Conservation (phyloP, 2,888 invertebrate species). For the Nasonia oneida region DNA sequence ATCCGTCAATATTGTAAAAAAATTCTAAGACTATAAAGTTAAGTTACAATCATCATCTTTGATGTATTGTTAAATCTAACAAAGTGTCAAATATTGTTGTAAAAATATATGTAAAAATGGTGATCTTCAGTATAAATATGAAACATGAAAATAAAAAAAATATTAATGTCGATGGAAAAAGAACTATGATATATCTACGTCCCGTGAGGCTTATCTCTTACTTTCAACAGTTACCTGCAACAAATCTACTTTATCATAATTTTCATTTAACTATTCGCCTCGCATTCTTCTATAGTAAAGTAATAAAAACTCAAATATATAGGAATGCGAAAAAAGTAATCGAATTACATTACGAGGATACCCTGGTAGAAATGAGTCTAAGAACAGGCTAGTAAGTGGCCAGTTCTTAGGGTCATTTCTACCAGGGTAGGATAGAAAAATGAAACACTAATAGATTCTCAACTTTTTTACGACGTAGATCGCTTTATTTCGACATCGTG, state of each 20-base stretch:
- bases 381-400: too few species aligned
- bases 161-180: conserved; percentile 38
- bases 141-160: conserved; percentile 49
- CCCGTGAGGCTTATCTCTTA: too few species aligned
- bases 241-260: not conserved
- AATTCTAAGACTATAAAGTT: conserved; percentile 20
- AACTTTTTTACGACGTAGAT: conserved; percentile 48
- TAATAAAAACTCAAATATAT: not conserved
- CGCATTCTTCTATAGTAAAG: not conserved
- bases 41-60: conserved; percentile 53
- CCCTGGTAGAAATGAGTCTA: too few species aligned
- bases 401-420: too few species aligned
- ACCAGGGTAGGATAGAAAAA: not conserved
- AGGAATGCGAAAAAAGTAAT: not conserved
- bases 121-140: conserved; percentile 48
- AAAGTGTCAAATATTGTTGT: conserved; percentile 61
- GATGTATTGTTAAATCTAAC: conserved; percentile 51
- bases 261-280: not conserved
- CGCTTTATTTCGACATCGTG: conserved; percentile 72
- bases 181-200: too few species aligned
- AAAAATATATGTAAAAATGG: conserved; percentile 61
- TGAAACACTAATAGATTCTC: not conserved
- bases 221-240: too few species aligned
- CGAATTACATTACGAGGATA: not conserved
- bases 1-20: conserved; percentile 45